Percentiles rank a stretch among this genome's conserved stretches.
Conservation (phyloP, 2,113 vertebrate species). For the Xyrauchen texanus region DNA sequence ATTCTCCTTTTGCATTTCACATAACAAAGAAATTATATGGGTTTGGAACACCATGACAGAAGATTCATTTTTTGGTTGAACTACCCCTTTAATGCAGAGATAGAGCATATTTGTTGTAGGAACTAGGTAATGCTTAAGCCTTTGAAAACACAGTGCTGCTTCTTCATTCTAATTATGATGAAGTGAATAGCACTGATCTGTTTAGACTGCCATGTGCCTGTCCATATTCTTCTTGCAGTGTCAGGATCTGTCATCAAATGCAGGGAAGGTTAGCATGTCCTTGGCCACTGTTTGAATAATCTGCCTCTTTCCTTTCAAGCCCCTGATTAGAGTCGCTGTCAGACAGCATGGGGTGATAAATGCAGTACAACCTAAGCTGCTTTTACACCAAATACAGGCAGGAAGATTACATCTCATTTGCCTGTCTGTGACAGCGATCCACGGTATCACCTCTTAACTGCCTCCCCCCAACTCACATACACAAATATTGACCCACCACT, state of each 20-base stretch:
- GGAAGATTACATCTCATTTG: constrained; percentile 53
- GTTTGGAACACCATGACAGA: too few species aligned
- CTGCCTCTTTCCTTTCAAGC: constrained; percentile 43
- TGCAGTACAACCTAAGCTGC: constrained; percentile 54
- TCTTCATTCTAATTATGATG: constrained; percentile 26
- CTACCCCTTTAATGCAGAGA: too few species aligned
- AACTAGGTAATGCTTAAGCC: constrained; percentile 8
- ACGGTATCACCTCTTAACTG: constrained; percentile 16
- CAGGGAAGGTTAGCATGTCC: constrained; percentile 71
- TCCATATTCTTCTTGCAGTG: constrained; percentile 39
- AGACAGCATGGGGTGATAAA: constrained; percentile 62
- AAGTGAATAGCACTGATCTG: constrained; percentile 30
- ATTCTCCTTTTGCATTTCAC: too few species aligned
- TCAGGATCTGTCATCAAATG: constrained; percentile 65
- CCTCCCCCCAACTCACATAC: constrained; percentile 10
- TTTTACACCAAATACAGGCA: constrained; percentile 59
- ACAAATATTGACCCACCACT: constrained; percentile 1
- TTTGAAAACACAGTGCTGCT: constrained; percentile 10
- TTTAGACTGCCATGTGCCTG: not conserved
- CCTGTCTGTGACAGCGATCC: constrained; percentile 48
- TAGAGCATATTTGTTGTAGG: too few species aligned
- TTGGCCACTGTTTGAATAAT: constrained; percentile 73
- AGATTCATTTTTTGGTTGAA: too few species aligned
- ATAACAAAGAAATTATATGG: too few species aligned
- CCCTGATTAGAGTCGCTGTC: constrained; percentile 68